Conservation (phyloP, 2,888 invertebrate genomes). For the Asteroscopus sphinx region DNA sequence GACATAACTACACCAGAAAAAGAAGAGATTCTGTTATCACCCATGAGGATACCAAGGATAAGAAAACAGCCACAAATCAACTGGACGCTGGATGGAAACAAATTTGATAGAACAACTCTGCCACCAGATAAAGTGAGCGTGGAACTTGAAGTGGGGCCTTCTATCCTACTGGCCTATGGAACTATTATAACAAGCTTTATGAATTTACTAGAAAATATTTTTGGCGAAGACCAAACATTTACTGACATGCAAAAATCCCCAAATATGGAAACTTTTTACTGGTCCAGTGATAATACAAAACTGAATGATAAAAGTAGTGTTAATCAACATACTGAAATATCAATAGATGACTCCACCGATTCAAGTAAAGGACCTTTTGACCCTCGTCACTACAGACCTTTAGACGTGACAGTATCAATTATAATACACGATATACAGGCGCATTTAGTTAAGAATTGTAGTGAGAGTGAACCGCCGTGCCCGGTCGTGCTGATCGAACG, state of each 20-base stretch:
- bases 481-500: constrained; percentile 96
- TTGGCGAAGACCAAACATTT: constrained; percentile 98
- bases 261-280: constrained; percentile 78
- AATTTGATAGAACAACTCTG: constrained; percentile 96
- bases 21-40: constrained; percentile 97
- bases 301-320: constrained; percentile 79
- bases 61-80: constrained; percentile 92
- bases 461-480: constrained; percentile 96
- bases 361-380: constrained; percentile 93
- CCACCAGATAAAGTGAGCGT: constrained; percentile 97
- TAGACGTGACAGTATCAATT: constrained; percentile 97
- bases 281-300: constrained; percentile 82
- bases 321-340: constrained; percentile 88
- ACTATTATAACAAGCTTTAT: constrained; percentile 97
- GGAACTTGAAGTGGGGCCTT: constrained; percentile 98
- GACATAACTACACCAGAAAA: constrained; percentile 98
- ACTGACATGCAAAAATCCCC: constrained; percentile 96
- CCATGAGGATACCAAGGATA: constrained; percentile 96
- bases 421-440: constrained; percentile 98
- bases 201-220: constrained; percentile 98
- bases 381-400: constrained; percentile 95
- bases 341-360: constrained; percentile 91
- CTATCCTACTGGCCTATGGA: constrained; percentile 97
- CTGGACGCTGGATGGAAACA: constrained; percentile 92
- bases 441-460: constrained; percentile 97